phyloP scores from a whole-genome alignment of 2,797 vertebrate species.

The Aythya fuligula region DNA sequence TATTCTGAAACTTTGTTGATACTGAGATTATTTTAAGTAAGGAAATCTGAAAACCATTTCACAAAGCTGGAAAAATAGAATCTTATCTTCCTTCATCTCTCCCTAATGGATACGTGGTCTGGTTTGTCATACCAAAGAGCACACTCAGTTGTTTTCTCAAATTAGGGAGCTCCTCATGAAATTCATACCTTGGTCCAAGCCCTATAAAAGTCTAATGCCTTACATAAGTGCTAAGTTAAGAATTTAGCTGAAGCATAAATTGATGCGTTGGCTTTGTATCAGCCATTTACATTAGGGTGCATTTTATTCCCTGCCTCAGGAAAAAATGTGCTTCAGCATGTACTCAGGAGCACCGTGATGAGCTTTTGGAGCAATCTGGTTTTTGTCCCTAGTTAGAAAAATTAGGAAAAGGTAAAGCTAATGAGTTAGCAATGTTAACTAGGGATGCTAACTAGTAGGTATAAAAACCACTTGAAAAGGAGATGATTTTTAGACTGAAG shows the following conservation, averaged over 20 bases:
- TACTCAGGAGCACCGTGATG: not conserved
- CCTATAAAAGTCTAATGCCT: conserved; percentile 52
- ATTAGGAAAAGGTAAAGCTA: not conserved
- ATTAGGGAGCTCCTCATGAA: conserved; percentile 54
- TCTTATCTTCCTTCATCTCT: conserved; percentile 23
- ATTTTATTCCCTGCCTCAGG: conserved; percentile 44
- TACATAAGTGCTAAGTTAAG: conserved; percentile 63
- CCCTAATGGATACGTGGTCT: conserved; percentile 18
- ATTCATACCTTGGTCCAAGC: conserved; percentile 37
- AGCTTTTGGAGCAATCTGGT: not conserved
- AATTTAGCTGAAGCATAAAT: conserved; percentile 55
- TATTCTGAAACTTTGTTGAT: not conserved
- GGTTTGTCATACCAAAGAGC: conserved; percentile 6
- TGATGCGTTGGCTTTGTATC: conserved; percentile 52
- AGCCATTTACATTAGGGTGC: conserved; percentile 54
- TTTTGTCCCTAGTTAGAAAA: conserved; percentile 15
- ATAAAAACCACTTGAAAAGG: conserved; percentile 9
- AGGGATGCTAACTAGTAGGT: not conserved
- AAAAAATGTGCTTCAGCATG: conserved; percentile 41
- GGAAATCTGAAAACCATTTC: conserved; percentile 29
- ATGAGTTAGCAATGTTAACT: not conserved
- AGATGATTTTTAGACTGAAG: not conserved
- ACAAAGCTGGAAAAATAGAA: conserved; percentile 13
- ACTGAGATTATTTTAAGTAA: not conserved
- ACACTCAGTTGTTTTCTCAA: conserved; percentile 43